Conservation (phyloP, 2,113 vertebrate species). For the Phrynocephalus versicolor region DNA sequence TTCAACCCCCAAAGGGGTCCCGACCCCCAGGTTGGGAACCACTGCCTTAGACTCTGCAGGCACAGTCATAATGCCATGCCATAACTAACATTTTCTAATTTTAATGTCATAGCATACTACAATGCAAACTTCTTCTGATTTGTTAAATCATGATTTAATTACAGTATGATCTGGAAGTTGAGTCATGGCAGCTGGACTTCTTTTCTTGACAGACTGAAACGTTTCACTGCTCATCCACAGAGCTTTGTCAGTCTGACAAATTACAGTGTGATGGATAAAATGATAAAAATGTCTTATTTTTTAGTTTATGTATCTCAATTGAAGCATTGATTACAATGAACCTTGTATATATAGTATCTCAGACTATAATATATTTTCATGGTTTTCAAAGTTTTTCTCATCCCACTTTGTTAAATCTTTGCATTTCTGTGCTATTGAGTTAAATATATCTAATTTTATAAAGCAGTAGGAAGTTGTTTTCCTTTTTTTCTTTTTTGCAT, state of each 20-base stretch:
- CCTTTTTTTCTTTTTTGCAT: background rate
- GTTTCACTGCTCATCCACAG: no score
- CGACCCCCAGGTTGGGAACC: no score
- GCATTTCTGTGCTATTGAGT: background rate
- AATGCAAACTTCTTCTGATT: background rate
- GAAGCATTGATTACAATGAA: background rate
- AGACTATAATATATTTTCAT: background rate
- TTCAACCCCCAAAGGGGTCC: no score
- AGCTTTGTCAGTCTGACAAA: no score
- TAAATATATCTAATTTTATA: background rate
- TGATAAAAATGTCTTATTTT: background rate
- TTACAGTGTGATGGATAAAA: background rate
- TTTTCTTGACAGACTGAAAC: no score
- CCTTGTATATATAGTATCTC: background rate
- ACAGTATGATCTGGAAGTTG: no score
- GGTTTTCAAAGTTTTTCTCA: background rate
- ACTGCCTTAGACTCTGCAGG: background rate
- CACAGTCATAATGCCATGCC: background rate
- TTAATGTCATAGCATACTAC: background rate
- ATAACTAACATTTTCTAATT: background rate
- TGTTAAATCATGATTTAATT: background rate
- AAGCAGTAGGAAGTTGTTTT: background rate
- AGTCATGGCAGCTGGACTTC: no score
- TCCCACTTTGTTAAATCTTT: background rate
- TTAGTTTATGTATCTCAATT: background rate